Base-by-base conservation (phyloP, 2,888 invertebrate genomes). In the Ophion ellenae region DNA sequence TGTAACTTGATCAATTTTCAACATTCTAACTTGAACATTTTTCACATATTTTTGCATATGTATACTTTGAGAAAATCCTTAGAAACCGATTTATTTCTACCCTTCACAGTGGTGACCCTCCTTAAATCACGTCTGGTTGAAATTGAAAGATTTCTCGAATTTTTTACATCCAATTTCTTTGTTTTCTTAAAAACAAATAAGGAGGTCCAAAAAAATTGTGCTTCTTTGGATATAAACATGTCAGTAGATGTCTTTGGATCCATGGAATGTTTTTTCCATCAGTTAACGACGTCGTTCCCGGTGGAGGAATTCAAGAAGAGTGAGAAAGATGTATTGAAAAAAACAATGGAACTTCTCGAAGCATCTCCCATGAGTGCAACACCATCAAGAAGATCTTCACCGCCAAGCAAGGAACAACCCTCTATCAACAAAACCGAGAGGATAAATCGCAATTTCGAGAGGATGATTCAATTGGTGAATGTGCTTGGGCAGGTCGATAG, bases 401-500 rank as follows among this genome's bases (percentile, higher is more conserved):
- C 20, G 14, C n/a, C 36, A 64, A 57, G 9, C 4, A 93, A 92
- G 59, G 88, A 91, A 71, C 89, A 91, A 36, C 93, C 92, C 75
- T 92, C 94, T 89, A 84, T 92, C 59, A 92, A 94, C 63, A 92
- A 92, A 83, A 91, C 93, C 0, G 94, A 94, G 87, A 91, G 92
- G 79, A 89, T 95, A 40, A 94, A 95, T 84, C 93, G 92, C 45
- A 94, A 94, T 88, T 95, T 95, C 83, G 95, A 95, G 82, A 94
- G 92, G 88, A 93, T 95, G 91, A 94, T 95, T 76, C 94, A 95
- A 87, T 90, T 95, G 63, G 94, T 95, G 2, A 94, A 94, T 85
- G 94, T 95, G 79, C 90, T 95, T 78, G 95, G 95, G 3, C 95
- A 95, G 89, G 93, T 95, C 53, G 95, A 95, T 88, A 93, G 94